Evolutionary conservation across 2,888 invertebrate genomes (phyloP).

Genomic region (Lithophane socia): DNA sequence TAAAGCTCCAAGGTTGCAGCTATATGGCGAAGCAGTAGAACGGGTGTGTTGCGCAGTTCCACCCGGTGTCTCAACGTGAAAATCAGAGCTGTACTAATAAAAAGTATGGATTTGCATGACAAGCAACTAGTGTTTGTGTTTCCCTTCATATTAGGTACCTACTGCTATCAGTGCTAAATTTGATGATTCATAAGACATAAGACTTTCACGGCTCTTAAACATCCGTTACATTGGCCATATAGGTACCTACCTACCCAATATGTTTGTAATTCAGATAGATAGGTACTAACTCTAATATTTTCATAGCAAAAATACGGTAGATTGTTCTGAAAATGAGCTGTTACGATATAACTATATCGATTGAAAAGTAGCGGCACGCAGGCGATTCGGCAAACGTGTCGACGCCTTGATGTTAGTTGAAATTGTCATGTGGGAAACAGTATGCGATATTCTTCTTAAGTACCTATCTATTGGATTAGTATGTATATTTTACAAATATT

Average conservation of each 20-base stretch:
- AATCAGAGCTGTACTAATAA: conserved; percentile 58
- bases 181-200: neutral
- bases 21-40: conserved; percentile 73
- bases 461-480: neutral
- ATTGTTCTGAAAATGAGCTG: conserved; percentile 14
- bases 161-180: neutral
- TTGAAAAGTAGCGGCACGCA: neutral
- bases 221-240: neutral
- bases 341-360: conserved; percentile 5
- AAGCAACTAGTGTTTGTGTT: conserved; percentile 3
- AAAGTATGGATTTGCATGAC: conserved; percentile 48
- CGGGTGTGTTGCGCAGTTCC: conserved; percentile 80
- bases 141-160: conserved; percentile 9
- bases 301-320: neutral
- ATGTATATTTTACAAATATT: neutral
- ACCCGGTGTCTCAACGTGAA: conserved; percentile 80
- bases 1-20: conserved; percentile 87
- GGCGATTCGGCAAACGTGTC: neutral
- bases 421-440: neutral
- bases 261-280: neutral
- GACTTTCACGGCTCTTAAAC: neutral
- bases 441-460: neutral
- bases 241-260: neutral
- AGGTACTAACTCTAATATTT: neutral
- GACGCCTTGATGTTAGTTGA: neutral